These are phyloP conservation scores for Australoheros scitulus DNA, from an alignment of 2,113 vertebrate genomes.

Conservation along the genomic window DNA sequence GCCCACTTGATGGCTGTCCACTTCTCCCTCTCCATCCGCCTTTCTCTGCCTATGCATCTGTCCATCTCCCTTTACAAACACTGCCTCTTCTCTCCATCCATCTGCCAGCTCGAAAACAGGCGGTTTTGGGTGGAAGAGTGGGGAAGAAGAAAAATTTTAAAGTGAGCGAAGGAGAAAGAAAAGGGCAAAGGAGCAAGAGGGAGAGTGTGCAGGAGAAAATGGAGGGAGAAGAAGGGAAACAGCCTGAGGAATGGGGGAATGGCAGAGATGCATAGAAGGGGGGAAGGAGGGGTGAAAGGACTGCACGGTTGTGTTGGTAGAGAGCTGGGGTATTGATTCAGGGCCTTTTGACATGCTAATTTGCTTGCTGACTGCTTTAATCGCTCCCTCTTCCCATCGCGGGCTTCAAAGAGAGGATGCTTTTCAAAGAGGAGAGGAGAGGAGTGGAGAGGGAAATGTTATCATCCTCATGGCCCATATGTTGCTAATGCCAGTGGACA, in stretches of 20 bases:
- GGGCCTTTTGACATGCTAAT: conserved; percentile 90
- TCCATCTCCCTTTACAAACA: conserved; percentile 61
- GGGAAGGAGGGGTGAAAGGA: conserved; percentile 40
- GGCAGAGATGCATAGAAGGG: conserved; percentile 31
- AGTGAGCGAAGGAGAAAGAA: conserved; percentile 37
- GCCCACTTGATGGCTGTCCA: conserved; percentile 67
- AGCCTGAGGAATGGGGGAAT: conserved; percentile 59
- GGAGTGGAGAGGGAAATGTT: conserved; percentile 27
- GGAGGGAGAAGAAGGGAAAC: conserved; percentile 55
- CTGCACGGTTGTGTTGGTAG: conserved; percentile 70
- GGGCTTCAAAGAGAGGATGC: conserved; percentile 86
- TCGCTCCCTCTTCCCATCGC: conserved; percentile 78
- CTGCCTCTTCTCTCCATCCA: conserved; percentile 46
- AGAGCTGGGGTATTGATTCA: conserved; percentile 86
- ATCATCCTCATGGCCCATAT: conserved; percentile 22
- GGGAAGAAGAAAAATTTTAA: conserved; percentile 3
- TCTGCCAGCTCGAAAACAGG: conserved; percentile 46
- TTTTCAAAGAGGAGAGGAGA: conserved; percentile 76
- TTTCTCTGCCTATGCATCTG: conserved; percentile 60
- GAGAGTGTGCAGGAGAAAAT: conserved; percentile 54
- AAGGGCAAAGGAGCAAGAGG: conserved; percentile 58
- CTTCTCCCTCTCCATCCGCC: conserved; percentile 53
- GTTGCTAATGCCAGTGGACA: conserved; percentile 28
- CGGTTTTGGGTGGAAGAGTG: not conserved
- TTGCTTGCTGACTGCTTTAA: conserved; percentile 83